Percentiles rank a stretch among this genome's conserved stretches.
phyloP scores from a whole-genome alignment of 2,888 invertebrate species.

The Phytoseiulus persimilis region DNA sequence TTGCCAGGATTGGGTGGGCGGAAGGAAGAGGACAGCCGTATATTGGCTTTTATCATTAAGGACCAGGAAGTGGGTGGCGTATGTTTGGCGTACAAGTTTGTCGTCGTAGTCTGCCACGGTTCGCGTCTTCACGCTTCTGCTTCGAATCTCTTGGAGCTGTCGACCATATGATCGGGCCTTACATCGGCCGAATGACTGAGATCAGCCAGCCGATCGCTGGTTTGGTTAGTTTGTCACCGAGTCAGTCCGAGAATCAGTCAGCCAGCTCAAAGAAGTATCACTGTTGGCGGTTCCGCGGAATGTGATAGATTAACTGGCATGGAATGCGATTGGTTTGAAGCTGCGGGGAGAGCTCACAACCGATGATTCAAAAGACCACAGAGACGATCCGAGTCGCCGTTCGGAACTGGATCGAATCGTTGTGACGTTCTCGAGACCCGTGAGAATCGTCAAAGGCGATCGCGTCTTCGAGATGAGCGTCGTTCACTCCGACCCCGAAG shows the following conservation, averaged over 20 bases:
- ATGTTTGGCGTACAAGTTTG: neutral
- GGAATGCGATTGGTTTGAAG: neutral
- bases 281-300: neutral
- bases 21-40: neutral
- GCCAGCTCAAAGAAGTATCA: neutral
- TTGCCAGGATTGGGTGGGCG: neutral
- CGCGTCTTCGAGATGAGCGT: no score
- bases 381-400: neutral
- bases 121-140: neutral
- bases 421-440: neutral
- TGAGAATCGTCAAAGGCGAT: no score
- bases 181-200: neutral
- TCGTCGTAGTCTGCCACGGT: neutral
- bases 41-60: slow-evolving; percentile 37
- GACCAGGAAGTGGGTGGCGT: neutral
- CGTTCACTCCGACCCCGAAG: no score
- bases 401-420: neutral
- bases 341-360: neutral
- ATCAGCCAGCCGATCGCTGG: neutral
- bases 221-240: no score
- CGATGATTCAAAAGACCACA: neutral
- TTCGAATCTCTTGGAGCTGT: neutral
- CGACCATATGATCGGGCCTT: neutral
- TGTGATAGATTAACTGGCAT: neutral
- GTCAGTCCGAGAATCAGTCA: neutral